Base-by-base conservation (phyloP, 2,113 vertebrate genomes). In the Psettodes erumei region DNA sequence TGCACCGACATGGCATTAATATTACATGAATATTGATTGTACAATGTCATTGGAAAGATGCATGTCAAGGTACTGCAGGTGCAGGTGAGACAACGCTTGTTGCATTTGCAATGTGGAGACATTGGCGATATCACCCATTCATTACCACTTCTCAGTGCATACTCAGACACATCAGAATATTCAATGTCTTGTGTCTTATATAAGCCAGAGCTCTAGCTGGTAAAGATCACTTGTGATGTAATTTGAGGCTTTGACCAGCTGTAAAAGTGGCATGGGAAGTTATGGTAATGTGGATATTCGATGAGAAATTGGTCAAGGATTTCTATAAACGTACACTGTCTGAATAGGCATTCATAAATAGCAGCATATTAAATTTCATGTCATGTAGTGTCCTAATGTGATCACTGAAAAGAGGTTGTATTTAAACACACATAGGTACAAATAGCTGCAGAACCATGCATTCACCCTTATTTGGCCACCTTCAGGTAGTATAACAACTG, bases 111-210 rank as follows among this genome's bases (percentile, higher is more conserved):
- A 65, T 0, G 23, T 35, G 21, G 71, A 53, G 7, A 27, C 70
- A 40, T 55, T 21, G 23, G 40, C 42, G 59, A 70, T 60, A 53
- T 60, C 63, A 51, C n/a, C 28, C 54, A 48, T 54, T 48, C 43
- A 63, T 59, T 35, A 71, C n/a, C 60, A 51, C 62, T 78, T n/a
- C n/a, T 75, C 58, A 66, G n/a, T 66, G 53, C 47, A 28, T 37
- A 30, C 48, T 64, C 55, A 55, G 27, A 45, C 50, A 27, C 38
- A 60, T 54, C 47, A 33, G 54, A 43, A 61, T 66, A 70, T 78
- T 66, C 65, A 48, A 64, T 38, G 43, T 5, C 38, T 54, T 62
- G 37, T 45, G 30, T 73, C 28, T n/a, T 64, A 51, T 12, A 23
- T 59, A 73, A 79, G 25, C 67, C 55, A 43, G 28, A 63, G 25